These are phyloP conservation scores for Aricia agestis DNA, from an alignment of 1,140 invertebrate species.

Conservation along the genomic window DNA sequence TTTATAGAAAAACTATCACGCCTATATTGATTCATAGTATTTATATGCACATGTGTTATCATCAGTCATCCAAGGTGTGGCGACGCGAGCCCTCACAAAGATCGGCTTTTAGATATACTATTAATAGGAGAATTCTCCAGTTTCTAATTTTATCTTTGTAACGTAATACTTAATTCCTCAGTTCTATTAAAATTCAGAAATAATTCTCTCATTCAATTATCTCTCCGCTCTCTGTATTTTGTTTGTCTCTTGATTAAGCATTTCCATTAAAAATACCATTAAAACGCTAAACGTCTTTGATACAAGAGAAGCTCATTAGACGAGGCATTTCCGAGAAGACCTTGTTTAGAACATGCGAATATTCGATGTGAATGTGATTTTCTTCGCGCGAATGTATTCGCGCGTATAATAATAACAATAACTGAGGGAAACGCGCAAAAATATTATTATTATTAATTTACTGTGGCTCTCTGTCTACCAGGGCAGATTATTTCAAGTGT, in stretches of 20 bases:
- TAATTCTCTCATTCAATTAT: not conserved
- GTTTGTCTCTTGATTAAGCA: not conserved
- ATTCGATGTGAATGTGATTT: not conserved
- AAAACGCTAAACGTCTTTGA: not conserved
- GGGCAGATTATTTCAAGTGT: too few relatives aligned
- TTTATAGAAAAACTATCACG: too few relatives aligned
- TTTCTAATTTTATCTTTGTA: not conserved
- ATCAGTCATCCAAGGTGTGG: too few relatives aligned
- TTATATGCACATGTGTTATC: too few relatives aligned
- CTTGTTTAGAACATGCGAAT: not conserved
- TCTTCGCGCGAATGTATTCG: not conserved
- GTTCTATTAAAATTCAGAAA: not conserved
- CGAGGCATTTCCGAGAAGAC: not conserved
- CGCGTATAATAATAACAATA: too few relatives aligned
- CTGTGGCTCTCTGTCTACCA: too few relatives aligned
- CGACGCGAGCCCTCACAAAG: too few relatives aligned
- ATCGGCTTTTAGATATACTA: too few relatives aligned
- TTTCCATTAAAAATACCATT: slow-evolving; percentile 1
- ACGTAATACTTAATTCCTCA: not conserved
- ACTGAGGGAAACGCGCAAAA: too few relatives aligned
- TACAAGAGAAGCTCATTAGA: not conserved
- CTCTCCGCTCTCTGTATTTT: not conserved
- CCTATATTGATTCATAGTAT: too few relatives aligned
- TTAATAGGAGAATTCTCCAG: too few relatives aligned
- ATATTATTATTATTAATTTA: too few relatives aligned